phyloP scores from a whole-genome alignment of 2,888 invertebrate species.

The Monoplex corrugatus region DNA sequence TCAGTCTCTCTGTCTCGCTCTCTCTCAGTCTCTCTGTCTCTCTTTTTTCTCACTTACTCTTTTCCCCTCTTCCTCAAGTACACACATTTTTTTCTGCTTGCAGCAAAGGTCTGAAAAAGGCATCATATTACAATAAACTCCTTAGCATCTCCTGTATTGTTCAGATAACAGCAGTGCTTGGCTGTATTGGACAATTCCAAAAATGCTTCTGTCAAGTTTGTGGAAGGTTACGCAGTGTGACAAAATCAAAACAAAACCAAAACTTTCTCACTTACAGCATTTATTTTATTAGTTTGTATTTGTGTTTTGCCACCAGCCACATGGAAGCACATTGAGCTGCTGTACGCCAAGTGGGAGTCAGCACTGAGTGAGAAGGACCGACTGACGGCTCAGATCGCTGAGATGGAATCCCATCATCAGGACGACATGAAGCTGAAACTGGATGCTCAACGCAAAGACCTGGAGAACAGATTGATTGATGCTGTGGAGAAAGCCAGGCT shows the following conservation, averaged over 20 bases:
- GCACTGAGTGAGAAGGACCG: constrained; percentile 72
- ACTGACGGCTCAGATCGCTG: constrained; percentile 68
- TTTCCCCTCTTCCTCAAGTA: neutral
- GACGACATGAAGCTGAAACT: constrained; percentile 69
- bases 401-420: constrained; percentile 68
- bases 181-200: too few species aligned
- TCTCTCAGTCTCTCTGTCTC: neutral
- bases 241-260: neutral
- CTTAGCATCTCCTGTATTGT: too few species aligned
- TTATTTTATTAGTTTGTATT: neutral
- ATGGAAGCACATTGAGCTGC: constrained; percentile 72
- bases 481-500: constrained; percentile 75
- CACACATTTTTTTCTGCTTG: too few species aligned
- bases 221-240: too few species aligned
- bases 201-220: too few species aligned
- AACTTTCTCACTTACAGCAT: neutral
- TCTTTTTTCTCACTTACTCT: neutral
- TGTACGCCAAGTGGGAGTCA: constrained; percentile 74
- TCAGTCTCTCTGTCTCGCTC: neutral
- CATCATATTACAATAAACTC: too few species aligned
- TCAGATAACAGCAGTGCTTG: too few species aligned
- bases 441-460: constrained; percentile 65
- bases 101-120: too few species aligned
- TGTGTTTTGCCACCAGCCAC: constrained; percentile 66
- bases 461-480: constrained; percentile 67